Evolutionary conservation across 2,113 vertebrate species (phyloP), one percentile per base, ranked within the genome.

Genomic region (Ahaetulla prasina): DNA sequence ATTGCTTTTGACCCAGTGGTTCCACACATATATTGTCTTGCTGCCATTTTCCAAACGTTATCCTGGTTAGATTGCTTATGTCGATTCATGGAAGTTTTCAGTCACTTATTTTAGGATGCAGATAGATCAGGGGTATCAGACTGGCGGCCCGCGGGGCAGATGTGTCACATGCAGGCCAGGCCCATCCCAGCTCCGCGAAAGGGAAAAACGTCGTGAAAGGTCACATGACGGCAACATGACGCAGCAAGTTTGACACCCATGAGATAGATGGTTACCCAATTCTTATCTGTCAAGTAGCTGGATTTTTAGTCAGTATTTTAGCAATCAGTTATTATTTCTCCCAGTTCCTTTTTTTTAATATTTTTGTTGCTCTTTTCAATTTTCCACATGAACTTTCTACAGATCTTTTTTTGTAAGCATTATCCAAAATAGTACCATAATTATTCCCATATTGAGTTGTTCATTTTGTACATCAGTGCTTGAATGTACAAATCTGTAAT

Each of bases 361-460:
- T 53, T 53, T 80, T 55, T 27, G 47, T 22, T 25, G 23, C n/a
- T 25, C 45, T 45, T 22, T 80, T 16, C 25, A n/a, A 35, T 43
- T 84, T 53, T 49, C 50, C 20, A 10, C 50, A 54, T 30, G 10
- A 89, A 84, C 47, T n/a, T 1, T 30, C 22, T 47, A 89, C 57
- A 93, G 88, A 94, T 84, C 87, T n/a, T 95, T 85, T 63, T 90
- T 63, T 90, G 43, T 84, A 84, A 80, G 57, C 39, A 90, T 87
- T 52, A n/a, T 63, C 60, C 85, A 89, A 90, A 91, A 47, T 85
- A 63, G 11, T 54, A 91, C 49, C 89, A 89, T 94, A 94, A 96
- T 92, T 74, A 95, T 95, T 95, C 89, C 88, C 90, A 74, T 86
- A 95, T 94, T 95, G 91, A 45, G 45, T 16, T 0, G 0, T 85